Conservation (phyloP, 2,888 invertebrate species). For the Pasiphila rectangulata region DNA sequence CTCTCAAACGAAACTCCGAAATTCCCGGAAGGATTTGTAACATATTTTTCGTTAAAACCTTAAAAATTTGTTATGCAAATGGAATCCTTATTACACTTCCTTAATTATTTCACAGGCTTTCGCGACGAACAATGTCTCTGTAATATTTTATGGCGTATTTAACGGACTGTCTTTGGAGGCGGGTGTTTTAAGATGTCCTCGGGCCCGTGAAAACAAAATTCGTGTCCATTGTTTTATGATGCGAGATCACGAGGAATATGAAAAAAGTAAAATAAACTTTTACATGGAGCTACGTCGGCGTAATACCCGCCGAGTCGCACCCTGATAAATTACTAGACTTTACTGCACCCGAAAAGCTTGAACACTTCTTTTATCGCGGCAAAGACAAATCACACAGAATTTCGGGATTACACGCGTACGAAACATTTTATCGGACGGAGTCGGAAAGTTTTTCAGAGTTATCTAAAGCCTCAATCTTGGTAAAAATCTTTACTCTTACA, state of each 20-base stretch:
- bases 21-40: conserved; percentile 61
- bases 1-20: conserved; percentile 41
- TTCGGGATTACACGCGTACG: conserved; percentile 65
- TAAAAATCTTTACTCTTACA: conserved; percentile 60
- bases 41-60: conserved; percentile 54
- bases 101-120: conserved; percentile 70
- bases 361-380: conserved; percentile 53
- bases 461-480: conserved; percentile 65
- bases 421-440: conserved; percentile 67
- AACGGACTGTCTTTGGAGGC: conserved; percentile 58
- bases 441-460: conserved; percentile 59
- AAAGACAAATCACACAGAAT: conserved; percentile 67
- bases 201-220: conserved; percentile 44
- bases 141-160: conserved; percentile 70
- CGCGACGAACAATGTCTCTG: conserved; percentile 56
- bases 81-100: conserved; percentile 69
- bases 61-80: conserved; percentile 71
- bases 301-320: conserved; percentile 29
- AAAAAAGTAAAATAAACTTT: conserved; percentile 39
- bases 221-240: conserved; percentile 42
- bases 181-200: conserved; percentile 51
- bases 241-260: conserved; percentile 34
- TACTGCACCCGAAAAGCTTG: conserved; percentile 43
- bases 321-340: conserved; percentile 41
- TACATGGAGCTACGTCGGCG: conserved; percentile 20